A percentile compares a stretch with the other conserved stretches of the same genome.
Conservation (phyloP, 2,797 vertebrate species). For the Phalanger gymnotis region DNA sequence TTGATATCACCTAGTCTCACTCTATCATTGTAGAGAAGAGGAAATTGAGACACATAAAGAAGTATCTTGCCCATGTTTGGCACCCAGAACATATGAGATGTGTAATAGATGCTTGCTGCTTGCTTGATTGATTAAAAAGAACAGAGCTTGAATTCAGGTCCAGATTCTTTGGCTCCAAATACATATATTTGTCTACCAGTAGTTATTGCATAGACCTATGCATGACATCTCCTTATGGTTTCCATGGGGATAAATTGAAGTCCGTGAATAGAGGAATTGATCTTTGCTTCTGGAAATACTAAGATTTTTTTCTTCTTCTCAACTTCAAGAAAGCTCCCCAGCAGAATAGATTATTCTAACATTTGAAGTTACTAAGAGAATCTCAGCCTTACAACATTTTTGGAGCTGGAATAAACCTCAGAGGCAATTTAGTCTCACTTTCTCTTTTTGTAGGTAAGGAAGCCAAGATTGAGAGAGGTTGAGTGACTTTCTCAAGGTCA, state of each 20-base stretch:
- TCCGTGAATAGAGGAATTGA: not conserved
- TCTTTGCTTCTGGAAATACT: not conserved
- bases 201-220: not conserved
- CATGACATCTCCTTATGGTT: not conserved
- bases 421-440: not conserved
- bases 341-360: constrained; percentile 8
- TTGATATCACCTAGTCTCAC: not conserved
- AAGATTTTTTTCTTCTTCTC: not conserved
- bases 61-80: not conserved
- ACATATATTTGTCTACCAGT: not conserved
- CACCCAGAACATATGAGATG: not conserved
- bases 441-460: not conserved
- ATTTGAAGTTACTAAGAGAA: not conserved
- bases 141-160: not conserved
- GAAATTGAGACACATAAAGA: not conserved
- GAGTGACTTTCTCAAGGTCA: constrained; percentile 6
- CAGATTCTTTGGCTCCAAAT: not conserved
- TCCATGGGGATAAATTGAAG: not conserved
- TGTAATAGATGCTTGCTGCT: not conserved
- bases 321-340: not conserved
- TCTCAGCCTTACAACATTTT: constrained; percentile 18
- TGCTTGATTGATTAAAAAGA: not conserved
- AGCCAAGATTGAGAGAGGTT: not conserved
- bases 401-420: not conserved
- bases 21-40: not conserved